Evolutionary conservation across 2,113 vertebrate genomes (phyloP), one percentile per base, ranked within the genome.

Genomic region (Guaruba guarouba): DNA sequence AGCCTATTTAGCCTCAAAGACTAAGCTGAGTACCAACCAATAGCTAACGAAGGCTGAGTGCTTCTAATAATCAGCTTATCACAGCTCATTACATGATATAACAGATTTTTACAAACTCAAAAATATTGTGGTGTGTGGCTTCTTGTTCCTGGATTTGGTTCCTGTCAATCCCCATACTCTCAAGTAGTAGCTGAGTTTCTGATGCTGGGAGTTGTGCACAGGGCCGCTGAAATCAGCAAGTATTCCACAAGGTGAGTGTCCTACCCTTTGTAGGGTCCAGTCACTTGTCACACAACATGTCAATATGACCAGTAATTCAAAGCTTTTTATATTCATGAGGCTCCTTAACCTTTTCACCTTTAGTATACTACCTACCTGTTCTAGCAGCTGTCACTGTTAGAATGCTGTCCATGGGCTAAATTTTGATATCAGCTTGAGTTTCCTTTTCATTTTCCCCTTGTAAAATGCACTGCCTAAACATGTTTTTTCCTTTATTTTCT

Each of bases 401-500:
- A n/a, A 59, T n/a, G 55, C 20, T 86, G 23, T 71, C 27, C 17
- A 14, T 70, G 17, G 17, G 27, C 39, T 75, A 25, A 88, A 88
- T 35, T 88, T 88, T 91, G 63, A 25, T 55, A 71, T 28, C 10
- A n/a, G 0, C 12, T 88, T 88, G 37, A 59, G 77, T 71, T 66
- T 11, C 3, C 1, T 49, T 5, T 49, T 35, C 37, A 44, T 10
- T 22, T 57, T 82, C 39, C 63, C 28, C 18, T 55, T 71, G 59
- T 59, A 48, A 87, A 90, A 74, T 33, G 7, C 3, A 37, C 25
- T 63, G 5, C 16, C 7, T 88, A 54, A 73, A 37, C 0, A 1
- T 31, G 37, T 86, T 90, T 94, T 78, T 24, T 55, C 19, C 10
- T 92, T 86, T 91, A 86, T 95, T 92, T 86, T 91, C 51, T 78